Evolutionary conservation across 2,888 invertebrate species (phyloP), one percentile per base, ranked within the genome.

Genomic region (Pheosia tremula): DNA sequence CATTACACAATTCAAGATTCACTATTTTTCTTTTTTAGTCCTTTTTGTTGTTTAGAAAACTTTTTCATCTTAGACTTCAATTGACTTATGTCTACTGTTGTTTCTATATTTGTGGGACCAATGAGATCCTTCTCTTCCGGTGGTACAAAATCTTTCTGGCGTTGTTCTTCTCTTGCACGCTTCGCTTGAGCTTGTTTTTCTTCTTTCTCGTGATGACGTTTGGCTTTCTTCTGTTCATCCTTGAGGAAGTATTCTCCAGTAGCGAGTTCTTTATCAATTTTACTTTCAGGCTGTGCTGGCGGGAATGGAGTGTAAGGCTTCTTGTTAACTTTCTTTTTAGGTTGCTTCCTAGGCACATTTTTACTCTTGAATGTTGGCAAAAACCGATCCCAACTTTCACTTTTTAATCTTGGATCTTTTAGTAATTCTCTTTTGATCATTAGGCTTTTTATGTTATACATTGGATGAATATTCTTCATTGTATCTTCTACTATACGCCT

Each of bases 391-490:
- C 99, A 99, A 84, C 97, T 98, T 87, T 99, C 98, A 87, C 98
- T 96, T 84, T 96, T 97, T 60, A 99, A 86, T 80, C 96, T 96
- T 0, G 98, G 97, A 94, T 99, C 98, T 90, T 98, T 99, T 78
- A 97, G 97, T 61, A 99, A 89, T 89, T 99, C 99, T 74, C 97
- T 95, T 86, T 99, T 99, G 58, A 99, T 99, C 99, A 99, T 99
- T 58, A 99, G 89, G 3, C 98, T 97, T 93, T 99, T 98, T 1
- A 99, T 98, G 81, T 99, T 99, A 84, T 99, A 99, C 86, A 99
- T 98, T 0, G 99, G 99, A 94, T 99, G 99, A 61, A 99, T 96
- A 87, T 99, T 99, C 83, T 98, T 98, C 99, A 99, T 99, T 0
- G 99, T 99, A 77, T 99, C 99, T 82, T 97, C 97, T 1, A 98